These are phyloP conservation scores for Drosophila siamana DNA, from an alignment of 2,888 invertebrate species.

Conservation along the genomic window DNA sequence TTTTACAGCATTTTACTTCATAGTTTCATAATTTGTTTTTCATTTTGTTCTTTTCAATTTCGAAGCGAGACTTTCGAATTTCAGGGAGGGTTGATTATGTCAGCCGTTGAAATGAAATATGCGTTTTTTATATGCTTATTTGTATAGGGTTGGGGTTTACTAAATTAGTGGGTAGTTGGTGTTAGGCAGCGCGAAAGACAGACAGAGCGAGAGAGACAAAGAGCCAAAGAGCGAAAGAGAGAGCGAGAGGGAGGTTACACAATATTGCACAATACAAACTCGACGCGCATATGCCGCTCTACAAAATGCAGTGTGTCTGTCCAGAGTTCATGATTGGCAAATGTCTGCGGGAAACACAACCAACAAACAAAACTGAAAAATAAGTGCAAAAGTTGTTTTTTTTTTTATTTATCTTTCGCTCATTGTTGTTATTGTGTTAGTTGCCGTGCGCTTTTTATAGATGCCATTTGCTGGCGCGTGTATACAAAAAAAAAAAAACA, in stretches of 20 bases:
- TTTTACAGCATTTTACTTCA: background rate
- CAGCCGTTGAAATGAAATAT: slow-evolving; percentile 55
- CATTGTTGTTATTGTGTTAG: slow-evolving; percentile 47
- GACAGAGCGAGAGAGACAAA: background rate
- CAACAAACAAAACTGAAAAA: slow-evolving; percentile 30
- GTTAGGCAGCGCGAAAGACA: background rate
- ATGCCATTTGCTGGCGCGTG: slow-evolving; percentile 71
- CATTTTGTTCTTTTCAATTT: slow-evolving; percentile 15
- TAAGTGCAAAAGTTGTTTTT: slow-evolving; percentile 61
- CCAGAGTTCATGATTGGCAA: slow-evolving; percentile 52
- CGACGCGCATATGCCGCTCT: background rate
- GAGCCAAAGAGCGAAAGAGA: background rate
- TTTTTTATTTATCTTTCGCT: slow-evolving; percentile 47
- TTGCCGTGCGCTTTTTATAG: slow-evolving; percentile 55
- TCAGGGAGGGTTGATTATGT: slow-evolving; percentile 59
- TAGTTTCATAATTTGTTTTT: background rate
- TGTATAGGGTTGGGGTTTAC: slow-evolving; percentile 23
- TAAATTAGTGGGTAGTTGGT: slow-evolving; percentile 30
- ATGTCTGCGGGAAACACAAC: slow-evolving; percentile 29
- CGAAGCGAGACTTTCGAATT: background rate
- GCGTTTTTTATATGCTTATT: slow-evolving; percentile 42
- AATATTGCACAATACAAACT: slow-evolving; percentile 40
- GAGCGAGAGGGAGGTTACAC: slow-evolving; percentile 1
- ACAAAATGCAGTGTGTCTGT: slow-evolving; percentile 46
- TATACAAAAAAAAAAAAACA: slow-evolving; percentile 32